Percentiles rank a stretch among this genome's conserved stretches.
Evolutionary conservation across 2,797 vertebrate genomes (phyloP).

Genomic region (Acanthurus tractus): DNA sequence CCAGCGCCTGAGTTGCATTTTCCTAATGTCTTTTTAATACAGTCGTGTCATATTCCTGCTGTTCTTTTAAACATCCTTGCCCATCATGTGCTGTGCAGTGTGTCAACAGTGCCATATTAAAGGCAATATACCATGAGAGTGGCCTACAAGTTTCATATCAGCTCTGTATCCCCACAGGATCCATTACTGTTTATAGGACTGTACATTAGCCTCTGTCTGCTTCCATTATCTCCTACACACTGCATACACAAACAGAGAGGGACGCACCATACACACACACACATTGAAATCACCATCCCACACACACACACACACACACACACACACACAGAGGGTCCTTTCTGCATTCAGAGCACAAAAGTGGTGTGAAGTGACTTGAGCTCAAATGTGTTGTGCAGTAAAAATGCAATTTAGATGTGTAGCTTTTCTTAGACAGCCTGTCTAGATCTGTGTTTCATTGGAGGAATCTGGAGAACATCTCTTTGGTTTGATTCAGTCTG

Average conservation of each 20-base stretch:
- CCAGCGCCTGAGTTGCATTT: conserved; percentile 43
- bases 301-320: neutral
- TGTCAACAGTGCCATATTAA: conserved; percentile 78
- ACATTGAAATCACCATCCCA: conserved; percentile 11
- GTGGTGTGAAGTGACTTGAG: conserved; percentile 40
- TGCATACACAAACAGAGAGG: neutral
- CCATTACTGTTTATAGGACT: conserved; percentile 78
- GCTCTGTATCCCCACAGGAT: conserved; percentile 69
- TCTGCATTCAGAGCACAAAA: conserved; percentile 32
- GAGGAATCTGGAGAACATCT: conserved; percentile 39
- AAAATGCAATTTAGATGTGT: conserved; percentile 72
- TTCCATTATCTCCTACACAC: conserved; percentile 63
- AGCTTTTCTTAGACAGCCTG: conserved; percentile 50
- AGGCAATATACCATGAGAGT: conserved; percentile 76
- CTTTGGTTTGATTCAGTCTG: conserved; percentile 38
- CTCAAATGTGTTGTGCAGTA: conserved; percentile 51
- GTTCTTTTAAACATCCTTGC: conserved; percentile 64
- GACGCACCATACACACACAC: neutral
- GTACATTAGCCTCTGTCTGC: conserved; percentile 74
- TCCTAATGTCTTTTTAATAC: conserved; percentile 75
- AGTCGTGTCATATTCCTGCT: conserved; percentile 68
- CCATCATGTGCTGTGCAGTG: conserved; percentile 58
- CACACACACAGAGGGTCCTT: neutral
- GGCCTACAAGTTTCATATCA: conserved; percentile 69
- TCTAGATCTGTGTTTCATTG: conserved; percentile 50